Base-by-base conservation (phyloP, 2,113 vertebrate genomes). In the Mandrillus leucophaeus region DNA sequence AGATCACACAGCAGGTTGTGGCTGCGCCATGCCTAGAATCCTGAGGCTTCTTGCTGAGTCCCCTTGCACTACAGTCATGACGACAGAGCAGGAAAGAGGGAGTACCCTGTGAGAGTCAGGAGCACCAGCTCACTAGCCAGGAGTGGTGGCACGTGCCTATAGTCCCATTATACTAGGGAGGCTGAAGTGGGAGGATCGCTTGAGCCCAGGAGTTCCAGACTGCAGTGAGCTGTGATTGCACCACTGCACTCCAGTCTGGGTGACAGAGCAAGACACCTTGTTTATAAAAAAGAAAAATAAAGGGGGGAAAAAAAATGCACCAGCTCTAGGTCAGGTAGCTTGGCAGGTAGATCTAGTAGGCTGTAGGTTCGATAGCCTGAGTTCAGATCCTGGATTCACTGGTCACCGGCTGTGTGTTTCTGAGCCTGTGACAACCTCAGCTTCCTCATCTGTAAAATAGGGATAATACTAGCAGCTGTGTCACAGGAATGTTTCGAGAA, bases 1-100 rank as follows among this genome's bases (percentile, higher is more conserved):
- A 57, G 55, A 9, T 59, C 32, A 14, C 70, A 32, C 4, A 5
- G 16, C 23, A 55, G 38, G 8, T 5, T 43, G 78, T 79, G 66
- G 61, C 79, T 27, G 16, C 40, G 27, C 84, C 80, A 55, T 18
- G 35, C 50, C 11, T 40, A 2, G 25, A 38, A 73, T 38, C 32
- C 59, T 30, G 45, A 45, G 45, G 18, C 20, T 27, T 20, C 4
- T 0, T 3, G 11, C 16, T 50, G 13, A 0, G 14, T 25, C 30
- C 30, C 20, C 40, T 48, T 32, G n/a, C 0, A 0, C 27, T 11
- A 5, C 40, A 14, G 80, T 64, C 48, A 78, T 0, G 0, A 9
- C 20, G 55, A 50, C 48, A 59, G 20, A 43, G 43, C 73, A 52
- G 45, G 45, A 57, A 89, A 72, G 57, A 64, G n/a, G 32, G 40